A percentile compares a stretch with the other conserved stretches of the same genome.
phyloP scores from a whole-genome alignment of 2,113 vertebrate genomes.

The Setophaga coronata region DNA sequence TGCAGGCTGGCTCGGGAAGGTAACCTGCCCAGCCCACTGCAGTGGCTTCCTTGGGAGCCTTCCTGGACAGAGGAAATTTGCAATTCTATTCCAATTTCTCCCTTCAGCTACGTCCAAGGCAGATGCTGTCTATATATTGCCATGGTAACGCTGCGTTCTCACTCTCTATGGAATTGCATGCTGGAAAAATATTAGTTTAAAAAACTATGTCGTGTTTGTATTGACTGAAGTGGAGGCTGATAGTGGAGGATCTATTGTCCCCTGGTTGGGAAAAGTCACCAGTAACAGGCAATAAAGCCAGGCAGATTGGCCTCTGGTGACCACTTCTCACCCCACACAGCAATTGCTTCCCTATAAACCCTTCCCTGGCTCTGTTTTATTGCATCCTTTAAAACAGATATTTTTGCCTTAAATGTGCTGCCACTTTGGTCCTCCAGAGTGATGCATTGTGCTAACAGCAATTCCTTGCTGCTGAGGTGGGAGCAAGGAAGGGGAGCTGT shows the following conservation, averaged over 20 bases:
- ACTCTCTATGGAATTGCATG: slow-evolving; percentile 67
- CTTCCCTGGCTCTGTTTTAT: slow-evolving; percentile 47
- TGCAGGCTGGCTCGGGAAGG: not conserved
- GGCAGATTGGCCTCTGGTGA: slow-evolving; percentile 46
- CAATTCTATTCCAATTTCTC: slow-evolving; percentile 74
- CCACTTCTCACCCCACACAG: slow-evolving; percentile 37
- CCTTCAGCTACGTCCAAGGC: slow-evolving; percentile 71
- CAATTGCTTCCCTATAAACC: slow-evolving; percentile 56
- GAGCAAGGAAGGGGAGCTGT: not conserved
- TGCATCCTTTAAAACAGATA: slow-evolving; percentile 37
- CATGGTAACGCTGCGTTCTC: slow-evolving; percentile 72
- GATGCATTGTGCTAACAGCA: not conserved
- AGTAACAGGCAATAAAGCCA: slow-evolving; percentile 43
- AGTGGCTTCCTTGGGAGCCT: slow-evolving; percentile 46
- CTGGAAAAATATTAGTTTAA: slow-evolving; percentile 77
- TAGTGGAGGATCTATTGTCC: slow-evolving; percentile 62
- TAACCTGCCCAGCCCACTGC: not conserved
- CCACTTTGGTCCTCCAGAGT: not conserved
- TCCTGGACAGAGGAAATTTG: slow-evolving; percentile 68
- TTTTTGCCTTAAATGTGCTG: slow-evolving; percentile 56
- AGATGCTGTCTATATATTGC: slow-evolving; percentile 71
- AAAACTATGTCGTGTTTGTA: slow-evolving; percentile 69
- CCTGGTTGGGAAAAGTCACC: slow-evolving; percentile 42
- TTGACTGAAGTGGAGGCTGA: slow-evolving; percentile 59
- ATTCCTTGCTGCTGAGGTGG: not conserved